Base-by-base conservation (phyloP, 64 coral and sea anemone genomes). In the Porites lutea region DNA sequence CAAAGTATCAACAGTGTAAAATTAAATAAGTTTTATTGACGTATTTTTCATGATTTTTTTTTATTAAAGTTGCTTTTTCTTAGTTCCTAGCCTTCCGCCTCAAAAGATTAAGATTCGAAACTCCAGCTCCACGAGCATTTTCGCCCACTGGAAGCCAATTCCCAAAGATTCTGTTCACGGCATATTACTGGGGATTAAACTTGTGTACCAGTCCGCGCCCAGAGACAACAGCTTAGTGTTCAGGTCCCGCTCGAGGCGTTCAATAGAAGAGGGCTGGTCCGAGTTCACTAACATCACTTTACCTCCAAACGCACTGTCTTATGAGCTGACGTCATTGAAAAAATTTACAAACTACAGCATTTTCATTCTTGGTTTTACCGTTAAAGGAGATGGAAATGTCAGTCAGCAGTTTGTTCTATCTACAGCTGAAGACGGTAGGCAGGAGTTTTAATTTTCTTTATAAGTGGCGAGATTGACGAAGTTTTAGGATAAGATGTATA, bases 371-470 rank as follows among this genome's bases (percentile, higher is more conserved):
- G 95, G 92, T 7, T 97, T 88, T 65, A 97, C 95, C 70, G 49
- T 79, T 9, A 90, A 90, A 74, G 95, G 95, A 69, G 62, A 87
- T 69, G 95, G 95, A 68, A 71, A 64, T 8, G 48, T 65, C 37
- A 91, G 79, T 48, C 71, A 70, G n/a, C 20, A 67, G 11, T 55
- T 79, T 22, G 58, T 73, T 66, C 76, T 88, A 10, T 87, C 78
- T 8, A 97, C 95, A 0, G 95, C 94, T 59, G 95, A 97, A 73
- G 71, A 90, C 22, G 88, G 95, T 97, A 8, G 91, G 95, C 54
- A 65, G 7, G 61, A 81, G 0, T 2, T 2, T 3, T 79, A 8
- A 14, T 2, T 89, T 61, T 48, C 55, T n/a, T 10, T 53, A 7
- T 57, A 9, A 9, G 54, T 57, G 7, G 15, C 74, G 48, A 1